Base-by-base conservation (phyloP, 2,797 vertebrate species). In the Acanthornis magna region DNA sequence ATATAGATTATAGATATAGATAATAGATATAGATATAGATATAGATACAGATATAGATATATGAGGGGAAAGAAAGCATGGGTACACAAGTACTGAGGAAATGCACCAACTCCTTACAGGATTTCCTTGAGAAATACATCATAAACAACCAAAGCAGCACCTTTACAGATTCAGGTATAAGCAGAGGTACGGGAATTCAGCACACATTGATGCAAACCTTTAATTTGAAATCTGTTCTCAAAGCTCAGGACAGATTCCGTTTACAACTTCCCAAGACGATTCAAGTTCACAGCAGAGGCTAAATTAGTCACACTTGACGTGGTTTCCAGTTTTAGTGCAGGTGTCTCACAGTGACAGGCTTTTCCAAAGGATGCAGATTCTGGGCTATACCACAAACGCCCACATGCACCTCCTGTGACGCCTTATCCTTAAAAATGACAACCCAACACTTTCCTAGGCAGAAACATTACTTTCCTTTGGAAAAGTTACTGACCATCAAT, bases 321-420 rank as follows among this genome's bases (percentile, higher is more conserved):
- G 45, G 30, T 87, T 92, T 91, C 86, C 72, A 85, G 53, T 87
- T 93, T 89, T 82, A 87, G 86, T 38, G 51, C 22, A 76, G 67
- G 57, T 77, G 48, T 85, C 45, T 81, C 42, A 45, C 58, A 72
- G 57, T 75, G 63, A 55, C 63, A 82, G 38, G 50, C 65, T 94
- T 80, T 89, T 91, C 82, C 6, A 3, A 80, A 85, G 81, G 75
- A 57, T 25, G 13, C 25, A 67, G 21, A 78, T 81, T 43, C 70
- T 27, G 36, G 88, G 70, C 51, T 89, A 29, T 12, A 40, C 61
- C 53, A 73, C 30, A 26, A 66, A 79, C 32, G 1, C 48, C 63
- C 68, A 78, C 2, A 0, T 10, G 54, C 32, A 66, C 55, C 36
- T 91, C 74, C 71, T 55, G 23, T 25, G 71, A 55, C 3, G 19